Percentiles rank a stretch among this genome's conserved stretches.
Evolutionary conservation across 2,113 vertebrate genomes (phyloP).

Genomic region (Rhynchomys soricoides): DNA sequence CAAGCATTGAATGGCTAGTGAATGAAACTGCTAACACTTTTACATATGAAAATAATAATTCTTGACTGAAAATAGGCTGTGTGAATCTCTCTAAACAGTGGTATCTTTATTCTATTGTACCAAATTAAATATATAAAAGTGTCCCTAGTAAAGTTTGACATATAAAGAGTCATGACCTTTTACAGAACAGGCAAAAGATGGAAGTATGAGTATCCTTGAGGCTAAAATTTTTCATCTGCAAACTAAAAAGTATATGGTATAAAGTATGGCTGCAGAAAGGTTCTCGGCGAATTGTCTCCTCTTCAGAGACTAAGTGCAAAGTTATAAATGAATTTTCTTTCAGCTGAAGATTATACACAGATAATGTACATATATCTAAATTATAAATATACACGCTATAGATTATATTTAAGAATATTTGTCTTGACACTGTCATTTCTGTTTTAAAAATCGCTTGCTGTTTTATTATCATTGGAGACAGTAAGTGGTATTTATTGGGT

Average conservation of each 20-base stretch:
- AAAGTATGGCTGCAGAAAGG: slow-evolving; percentile 8
- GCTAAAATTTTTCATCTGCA: slow-evolving; percentile 67
- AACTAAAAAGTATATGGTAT: slow-evolving; percentile 56
- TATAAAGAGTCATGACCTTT: slow-evolving; percentile 70
- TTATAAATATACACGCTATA: slow-evolving; percentile 31
- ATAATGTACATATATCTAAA: slow-evolving; percentile 52
- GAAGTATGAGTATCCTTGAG: slow-evolving; percentile 44
- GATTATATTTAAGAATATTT: slow-evolving; percentile 57
- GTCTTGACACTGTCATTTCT: slow-evolving; percentile 49
- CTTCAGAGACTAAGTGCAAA: neutral
- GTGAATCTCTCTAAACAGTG: slow-evolving; percentile 41
- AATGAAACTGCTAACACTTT: neutral
- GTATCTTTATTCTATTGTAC: slow-evolving; percentile 49
- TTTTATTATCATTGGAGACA: slow-evolving; percentile 40
- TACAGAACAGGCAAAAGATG: slow-evolving; percentile 66
- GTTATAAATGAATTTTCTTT: slow-evolving; percentile 60
- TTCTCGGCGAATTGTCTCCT: slow-evolving; percentile 28
- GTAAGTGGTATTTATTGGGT: slow-evolving; percentile 37
- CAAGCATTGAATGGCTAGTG: neutral
- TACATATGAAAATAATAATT: slow-evolving; percentile 42
- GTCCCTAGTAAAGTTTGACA: slow-evolving; percentile 20
- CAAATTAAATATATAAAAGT: slow-evolving; percentile 67
- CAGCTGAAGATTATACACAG: slow-evolving; percentile 55
- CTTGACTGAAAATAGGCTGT: neutral
- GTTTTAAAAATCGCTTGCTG: slow-evolving; percentile 46